phyloP scores from a whole-genome alignment of 2,113 vertebrate genomes.

The Oxyruncus cristatus region DNA sequence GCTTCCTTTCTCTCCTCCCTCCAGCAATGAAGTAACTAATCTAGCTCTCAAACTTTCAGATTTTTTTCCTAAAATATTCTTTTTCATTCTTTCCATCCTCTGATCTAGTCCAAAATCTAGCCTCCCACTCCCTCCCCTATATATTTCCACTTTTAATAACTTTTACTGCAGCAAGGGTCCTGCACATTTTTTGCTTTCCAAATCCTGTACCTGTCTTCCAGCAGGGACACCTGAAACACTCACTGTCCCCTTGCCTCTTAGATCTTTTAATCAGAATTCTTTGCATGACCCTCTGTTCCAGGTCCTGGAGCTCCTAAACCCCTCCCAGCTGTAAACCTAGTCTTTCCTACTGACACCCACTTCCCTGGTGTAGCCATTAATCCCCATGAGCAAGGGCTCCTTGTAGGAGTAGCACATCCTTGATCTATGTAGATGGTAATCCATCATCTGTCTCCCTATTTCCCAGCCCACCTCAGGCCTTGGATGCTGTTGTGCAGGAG shows the following conservation, averaged over 20 bases:
- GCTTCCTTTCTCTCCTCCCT: background rate
- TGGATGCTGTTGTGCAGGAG: background rate
- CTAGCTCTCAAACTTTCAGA: background rate
- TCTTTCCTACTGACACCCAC: background rate
- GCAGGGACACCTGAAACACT: background rate
- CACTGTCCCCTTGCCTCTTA: background rate
- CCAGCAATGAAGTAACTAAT: background rate
- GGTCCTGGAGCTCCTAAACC: background rate
- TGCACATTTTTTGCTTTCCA: background rate
- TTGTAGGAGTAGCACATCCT: background rate
- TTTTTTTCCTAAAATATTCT: background rate
- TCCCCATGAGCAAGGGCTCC: fast-evolving
- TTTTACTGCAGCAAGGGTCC: background rate
- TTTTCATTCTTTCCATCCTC: background rate
- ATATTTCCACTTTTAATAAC: background rate
- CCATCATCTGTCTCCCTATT: background rate
- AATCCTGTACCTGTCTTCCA: background rate
- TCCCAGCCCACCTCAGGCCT: background rate
- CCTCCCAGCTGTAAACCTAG: background rate
- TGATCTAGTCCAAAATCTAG: background rate
- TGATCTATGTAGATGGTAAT: background rate
- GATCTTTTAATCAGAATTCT: background rate
- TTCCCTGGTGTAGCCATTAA: background rate
- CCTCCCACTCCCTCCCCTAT: background rate
- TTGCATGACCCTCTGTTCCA: background rate